These are phyloP conservation scores for Drosophila lacertosa DNA, from an alignment of 1,140 invertebrate genomes.

Conservation along the genomic window DNA sequence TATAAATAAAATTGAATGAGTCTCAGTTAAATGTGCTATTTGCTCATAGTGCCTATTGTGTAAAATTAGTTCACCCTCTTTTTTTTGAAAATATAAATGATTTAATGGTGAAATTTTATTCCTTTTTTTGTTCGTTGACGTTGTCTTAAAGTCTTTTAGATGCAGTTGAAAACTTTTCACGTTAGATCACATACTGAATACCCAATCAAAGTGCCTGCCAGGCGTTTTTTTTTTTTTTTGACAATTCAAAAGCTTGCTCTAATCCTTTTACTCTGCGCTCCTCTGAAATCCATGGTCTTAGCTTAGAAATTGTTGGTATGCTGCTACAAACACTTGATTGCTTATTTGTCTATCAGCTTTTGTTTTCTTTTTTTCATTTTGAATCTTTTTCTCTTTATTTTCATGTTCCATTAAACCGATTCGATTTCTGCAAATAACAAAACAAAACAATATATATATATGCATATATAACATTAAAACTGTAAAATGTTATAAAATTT, in stretches of 20 bases:
- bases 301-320: conserved; percentile 10
- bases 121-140: too few species aligned
- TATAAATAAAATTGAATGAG: too few species aligned
- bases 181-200: too few species aligned
- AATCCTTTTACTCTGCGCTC: conserved; percentile 7
- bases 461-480: conserved; percentile 41
- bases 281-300: conserved; percentile 1
- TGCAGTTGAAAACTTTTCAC: too few species aligned
- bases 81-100: too few species aligned
- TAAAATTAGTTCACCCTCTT: too few species aligned
- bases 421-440: conserved; percentile 80
- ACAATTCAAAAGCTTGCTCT: neutral
- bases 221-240: too few species aligned
- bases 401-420: conserved; percentile 82
- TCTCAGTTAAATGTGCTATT: too few species aligned
- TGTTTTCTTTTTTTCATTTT: conserved; percentile 81
- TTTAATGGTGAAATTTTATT: too few species aligned
- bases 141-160: too few species aligned
- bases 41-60: too few species aligned
- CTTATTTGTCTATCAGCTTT: conserved; percentile 71
- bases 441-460: conserved; percentile 52
- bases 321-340: conserved; percentile 35
- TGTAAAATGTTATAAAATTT: conserved; percentile 39
- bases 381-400: conserved; percentile 83
- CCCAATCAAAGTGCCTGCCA: too few species aligned